Evolutionary conservation across 2,888 invertebrate species (phyloP).

Genomic region (Lapara coniferarum): DNA sequence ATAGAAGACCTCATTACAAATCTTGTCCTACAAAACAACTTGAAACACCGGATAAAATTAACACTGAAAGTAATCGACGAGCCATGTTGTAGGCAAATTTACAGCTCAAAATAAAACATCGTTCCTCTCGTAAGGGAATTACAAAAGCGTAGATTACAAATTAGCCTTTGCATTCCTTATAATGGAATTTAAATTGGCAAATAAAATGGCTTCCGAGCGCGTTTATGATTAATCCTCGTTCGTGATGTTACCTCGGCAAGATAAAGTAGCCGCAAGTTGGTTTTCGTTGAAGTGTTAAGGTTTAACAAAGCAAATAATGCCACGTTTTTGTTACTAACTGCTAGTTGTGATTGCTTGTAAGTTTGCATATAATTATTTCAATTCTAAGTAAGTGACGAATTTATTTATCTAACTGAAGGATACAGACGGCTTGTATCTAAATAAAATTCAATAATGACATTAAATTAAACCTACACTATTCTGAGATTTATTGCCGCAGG

Average conservation of each 20-base stretch:
- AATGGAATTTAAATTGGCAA: constrained; percentile 74
- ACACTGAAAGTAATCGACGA: not conserved
- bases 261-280: not conserved
- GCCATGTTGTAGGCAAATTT: constrained; percentile 12
- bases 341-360: too few species aligned
- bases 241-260: not conserved
- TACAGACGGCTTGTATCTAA: too few species aligned
- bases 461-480: too few species aligned
- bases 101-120: constrained; percentile 45
- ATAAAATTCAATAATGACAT: too few species aligned
- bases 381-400: too few species aligned
- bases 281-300: not conserved
- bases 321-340: too few species aligned
- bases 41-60: constrained; percentile 3
- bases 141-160: constrained; percentile 57
- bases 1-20: constrained; percentile 13
- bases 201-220: constrained; percentile 50
- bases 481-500: too few species aligned
- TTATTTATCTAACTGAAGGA: too few species aligned
- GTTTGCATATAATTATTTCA: too few species aligned
- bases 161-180: constrained; percentile 70
- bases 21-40: constrained; percentile 11
- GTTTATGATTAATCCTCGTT: not conserved
- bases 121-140: constrained; percentile 40
- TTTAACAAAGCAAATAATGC: too few species aligned